Evolutionary conservation across 2,797 vertebrate species (phyloP), one percentile per base, ranked within the genome.

Genomic region (Fistularia commersonii): DNA sequence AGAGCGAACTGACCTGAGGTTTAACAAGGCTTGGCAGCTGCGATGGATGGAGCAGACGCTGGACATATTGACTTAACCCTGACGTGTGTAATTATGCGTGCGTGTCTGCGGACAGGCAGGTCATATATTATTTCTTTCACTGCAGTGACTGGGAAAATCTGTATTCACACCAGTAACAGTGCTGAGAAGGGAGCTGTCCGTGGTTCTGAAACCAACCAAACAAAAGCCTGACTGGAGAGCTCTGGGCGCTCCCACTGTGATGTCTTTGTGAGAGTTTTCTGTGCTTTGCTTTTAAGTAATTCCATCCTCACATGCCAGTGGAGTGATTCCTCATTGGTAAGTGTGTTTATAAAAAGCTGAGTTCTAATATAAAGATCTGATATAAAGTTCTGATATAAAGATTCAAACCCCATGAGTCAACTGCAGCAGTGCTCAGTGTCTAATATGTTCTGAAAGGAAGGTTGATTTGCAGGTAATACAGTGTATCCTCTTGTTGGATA

Each of bases 231-330:
- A 14, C 1, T 33, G 36, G 35, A 23, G 23, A 37, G 45, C 32
- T 32, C 6, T 48, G 39, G 36, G 0, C 50, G 47, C 47, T 42
- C 47, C 31, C 41, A 3, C 51, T 54, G 38, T 47, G 37, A 57
- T 56, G 51, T 51, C n/a, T 23, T 23, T 57, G 48, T 35, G 8
- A 56, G 10, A 1, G 31, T 32, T 47, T 45, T 76, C 69, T 72
- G 61, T 45, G 57, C 55, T 72, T 69, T 78, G 73, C 57, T 69
- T 71, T 80, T 74, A 69, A 79, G 80, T 70, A 68, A 77, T 72
- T 67, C 53, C 41, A 57, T 73, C 52, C 46, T 57, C 36, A 0
- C 33, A 13, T 4, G 3, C 57, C 41, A 36, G 48, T 64, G 77
- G 58, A 73, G 15, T 47, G 46, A 67, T 64, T 82, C 77, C 51